Conservation (phyloP, 2,113 vertebrate species). For the Thymallus thymallus region DNA sequence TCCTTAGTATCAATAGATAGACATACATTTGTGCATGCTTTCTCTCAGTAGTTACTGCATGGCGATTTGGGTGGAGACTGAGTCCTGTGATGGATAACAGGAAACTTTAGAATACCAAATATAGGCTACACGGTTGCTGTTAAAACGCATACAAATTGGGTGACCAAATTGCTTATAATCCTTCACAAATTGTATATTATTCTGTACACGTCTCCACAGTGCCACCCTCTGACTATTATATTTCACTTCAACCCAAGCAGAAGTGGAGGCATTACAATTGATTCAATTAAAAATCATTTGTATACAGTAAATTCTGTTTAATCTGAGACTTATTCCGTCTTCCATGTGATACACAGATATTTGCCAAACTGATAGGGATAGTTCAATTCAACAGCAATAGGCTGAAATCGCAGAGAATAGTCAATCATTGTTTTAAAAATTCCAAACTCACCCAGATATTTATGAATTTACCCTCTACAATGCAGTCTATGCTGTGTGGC, state of each 20-base stretch:
- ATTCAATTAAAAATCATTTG: background rate
- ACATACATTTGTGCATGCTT: no score
- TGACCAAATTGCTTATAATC: background rate
- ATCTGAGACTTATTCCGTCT: background rate
- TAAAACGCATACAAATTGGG: background rate
- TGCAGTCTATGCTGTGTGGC: background rate
- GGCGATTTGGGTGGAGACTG: background rate
- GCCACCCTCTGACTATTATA: conserved; percentile 42
- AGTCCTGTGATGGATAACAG: background rate
- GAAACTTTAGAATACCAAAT: no score
- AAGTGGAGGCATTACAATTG: background rate
- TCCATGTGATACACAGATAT: background rate
- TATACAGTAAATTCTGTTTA: background rate
- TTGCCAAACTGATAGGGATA: background rate
- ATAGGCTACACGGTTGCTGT: background rate
- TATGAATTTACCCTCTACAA: background rate
- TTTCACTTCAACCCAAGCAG: background rate
- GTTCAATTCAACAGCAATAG: background rate
- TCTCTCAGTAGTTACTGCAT: background rate
- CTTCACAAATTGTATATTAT: background rate
- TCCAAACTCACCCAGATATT: background rate
- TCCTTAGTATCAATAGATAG: no score
- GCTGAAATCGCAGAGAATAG: background rate
- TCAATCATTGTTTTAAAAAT: background rate
- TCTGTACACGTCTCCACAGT: conserved; percentile 31